Evolutionary conservation across 30 jellyfish, hydroid and myxozoan species (phyloP).

Genomic region (Turritopsis rubra): DNA sequence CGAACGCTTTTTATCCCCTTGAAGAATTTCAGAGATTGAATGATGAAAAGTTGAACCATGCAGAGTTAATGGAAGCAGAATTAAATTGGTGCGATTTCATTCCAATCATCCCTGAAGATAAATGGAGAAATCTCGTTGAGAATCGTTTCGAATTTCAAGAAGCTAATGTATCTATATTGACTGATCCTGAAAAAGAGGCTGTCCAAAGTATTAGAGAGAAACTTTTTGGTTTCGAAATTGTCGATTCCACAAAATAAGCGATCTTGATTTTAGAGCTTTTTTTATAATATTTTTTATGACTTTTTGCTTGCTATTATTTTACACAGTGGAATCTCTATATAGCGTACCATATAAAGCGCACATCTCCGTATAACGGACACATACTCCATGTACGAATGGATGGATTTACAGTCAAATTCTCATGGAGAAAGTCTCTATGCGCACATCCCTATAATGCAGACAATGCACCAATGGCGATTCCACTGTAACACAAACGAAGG

Average conservation of each 20-base stretch:
- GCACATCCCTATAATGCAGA: too few species aligned
- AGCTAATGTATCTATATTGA: background rate
- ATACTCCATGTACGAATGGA: too few species aligned
- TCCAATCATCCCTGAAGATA: constrained; percentile 1
- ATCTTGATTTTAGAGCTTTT: background rate
- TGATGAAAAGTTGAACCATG: constrained; percentile 7
- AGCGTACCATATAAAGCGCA: too few species aligned
- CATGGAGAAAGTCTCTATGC: too few species aligned
- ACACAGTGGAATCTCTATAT: too few species aligned
- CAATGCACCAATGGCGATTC: too few species aligned
- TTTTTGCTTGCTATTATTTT: too few species aligned
- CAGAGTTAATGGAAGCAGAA: constrained; percentile 7
- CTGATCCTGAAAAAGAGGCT: constrained; percentile 13
- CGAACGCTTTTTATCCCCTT: constrained; percentile 14
- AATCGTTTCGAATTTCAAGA: constrained; percentile 31
- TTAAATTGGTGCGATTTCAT: constrained; percentile 10
- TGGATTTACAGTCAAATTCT: too few species aligned
- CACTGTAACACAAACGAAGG: too few species aligned
- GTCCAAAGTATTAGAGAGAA: constrained; percentile 1
- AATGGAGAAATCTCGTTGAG: constrained; percentile 17
- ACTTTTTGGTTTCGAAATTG: too few species aligned
- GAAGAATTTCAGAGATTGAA: background rate
- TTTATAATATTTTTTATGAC: too few species aligned
- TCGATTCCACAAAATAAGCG: background rate
- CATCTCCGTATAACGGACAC: too few species aligned